phyloP scores from a whole-genome alignment of 1,140 invertebrate species.

The Olivierus martensii region DNA sequence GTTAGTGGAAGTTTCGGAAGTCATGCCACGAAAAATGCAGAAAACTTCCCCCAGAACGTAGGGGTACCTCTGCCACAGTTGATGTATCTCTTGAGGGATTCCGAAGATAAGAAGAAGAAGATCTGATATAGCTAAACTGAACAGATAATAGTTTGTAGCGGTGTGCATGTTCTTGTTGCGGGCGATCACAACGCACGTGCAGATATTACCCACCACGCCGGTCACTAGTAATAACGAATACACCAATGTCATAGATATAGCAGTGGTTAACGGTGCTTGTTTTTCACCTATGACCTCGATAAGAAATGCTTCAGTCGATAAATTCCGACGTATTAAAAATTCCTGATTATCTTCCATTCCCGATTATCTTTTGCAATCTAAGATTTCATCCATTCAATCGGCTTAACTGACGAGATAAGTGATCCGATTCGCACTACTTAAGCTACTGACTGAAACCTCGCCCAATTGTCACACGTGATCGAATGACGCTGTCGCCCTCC shows the following conservation, averaged over 20 bases:
- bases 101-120: constrained; percentile 39
- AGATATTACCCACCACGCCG: constrained; percentile 36
- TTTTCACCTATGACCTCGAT: constrained; percentile 2
- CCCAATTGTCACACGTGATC: no score
- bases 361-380: no score
- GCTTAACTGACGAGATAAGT: no score
- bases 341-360: no score
- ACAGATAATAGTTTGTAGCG: constrained; percentile 36
- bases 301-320: neutral
- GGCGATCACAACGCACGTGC: constrained; percentile 38
- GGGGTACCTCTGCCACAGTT: constrained; percentile 72
- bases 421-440: no score
- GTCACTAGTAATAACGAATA: constrained; percentile 32
- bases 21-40: constrained; percentile 65
- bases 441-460: no score
- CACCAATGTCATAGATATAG: constrained; percentile 28
- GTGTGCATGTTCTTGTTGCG: constrained; percentile 35
- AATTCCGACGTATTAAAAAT: no score
- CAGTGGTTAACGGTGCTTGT: constrained; percentile 11
- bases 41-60: constrained; percentile 75
- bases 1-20: constrained; percentile 80
- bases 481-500: no score
- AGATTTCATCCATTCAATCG: no score
- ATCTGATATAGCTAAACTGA: constrained; percentile 50
- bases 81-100: constrained; percentile 68